Base-by-base conservation (phyloP, 2,113 vertebrate genomes). In the Aegypius monachus region DNA sequence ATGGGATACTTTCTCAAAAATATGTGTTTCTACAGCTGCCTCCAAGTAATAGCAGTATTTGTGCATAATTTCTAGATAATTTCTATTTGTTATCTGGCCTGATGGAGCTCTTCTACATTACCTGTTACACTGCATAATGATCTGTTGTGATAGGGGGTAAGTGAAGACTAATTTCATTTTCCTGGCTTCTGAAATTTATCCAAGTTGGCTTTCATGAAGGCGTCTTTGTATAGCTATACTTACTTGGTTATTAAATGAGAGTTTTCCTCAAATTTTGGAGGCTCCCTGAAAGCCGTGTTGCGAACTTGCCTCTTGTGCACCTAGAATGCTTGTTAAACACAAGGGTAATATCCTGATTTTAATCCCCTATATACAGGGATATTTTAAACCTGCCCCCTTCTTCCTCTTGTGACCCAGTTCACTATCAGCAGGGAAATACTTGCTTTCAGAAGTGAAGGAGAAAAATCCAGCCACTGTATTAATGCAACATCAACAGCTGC, bases 341-440 rank as follows among this genome's bases (percentile, higher is more conserved):
- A 66, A 42, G 18, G 10, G 7, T 19, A 68, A 21, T 65, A 87
- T 27, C 8, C 38, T 65, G n/a, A 52, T 65, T 85, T 80, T 80
- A 65, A 40, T 45, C 7, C 7, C 21, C 3, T 5, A 2, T 7
- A 8, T 6, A 11, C 1, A 40, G 8, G 23, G 3, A 6, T 83
- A 42, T 66, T 84, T 92, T 89, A 63, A 72, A 38, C 43, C 15
- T 82, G 36, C 32, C 1, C 10, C 5, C 6, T 68, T 68, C 56
- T 45, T 82, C 20, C 7, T 70, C 34, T 20, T n/a, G 16, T 40
- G 22, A 81, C 31, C 16, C 34, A 52, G 11, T 61, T 94, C 56
- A 61, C 0, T 5, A 61, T 66, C 36, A 82, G 17, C 32, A 72
- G 53, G 38, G 53, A 86, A 92, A 85, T 68, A 53, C 4, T 65